Percentiles rank a stretch among this genome's conserved stretches.
Evolutionary conservation across 2,888 invertebrate genomes (phyloP).

Genomic region (Drosophila nr. perissopoda): DNA sequence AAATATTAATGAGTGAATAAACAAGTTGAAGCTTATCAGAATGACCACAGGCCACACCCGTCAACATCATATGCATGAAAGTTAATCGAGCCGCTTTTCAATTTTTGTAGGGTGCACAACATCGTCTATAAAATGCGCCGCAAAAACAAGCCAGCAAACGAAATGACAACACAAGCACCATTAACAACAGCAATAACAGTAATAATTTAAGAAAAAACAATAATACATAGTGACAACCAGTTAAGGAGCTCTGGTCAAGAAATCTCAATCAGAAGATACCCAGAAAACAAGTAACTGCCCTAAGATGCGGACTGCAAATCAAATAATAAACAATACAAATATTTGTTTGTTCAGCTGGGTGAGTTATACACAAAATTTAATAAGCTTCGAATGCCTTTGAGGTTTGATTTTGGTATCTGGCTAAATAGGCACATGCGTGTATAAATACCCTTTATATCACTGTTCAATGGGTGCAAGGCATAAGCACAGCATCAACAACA

Average conservation of each 20-base stretch:
- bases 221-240: slow-evolving; percentile 1
- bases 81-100: slow-evolving; percentile 3
- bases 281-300: background rate
- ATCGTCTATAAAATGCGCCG: slow-evolving; percentile 53
- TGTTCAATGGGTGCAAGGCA: background rate
- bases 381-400: background rate
- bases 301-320: background rate
- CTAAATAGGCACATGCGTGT: background rate
- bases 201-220: slow-evolving; percentile 9
- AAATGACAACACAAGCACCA: slow-evolving; percentile 12
- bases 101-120: slow-evolving; percentile 42
- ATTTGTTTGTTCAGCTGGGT: background rate
- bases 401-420: background rate
- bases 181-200: slow-evolving; percentile 16
- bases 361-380: background rate
- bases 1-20: background rate
- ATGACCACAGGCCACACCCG: slow-evolving; percentile 39
- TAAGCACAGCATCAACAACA: slow-evolving; percentile 20
- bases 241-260: background rate
- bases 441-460: background rate
- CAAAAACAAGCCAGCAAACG: slow-evolving; percentile 37
- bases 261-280: background rate
- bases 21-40: background rate
- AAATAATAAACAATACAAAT: background rate
- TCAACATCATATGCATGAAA: slow-evolving; percentile 17